A percentile compares a stretch with the other conserved stretches of the same genome.
Conservation (phyloP, 2,888 invertebrate genomes). For the Alviniconcha strummeri region DNA sequence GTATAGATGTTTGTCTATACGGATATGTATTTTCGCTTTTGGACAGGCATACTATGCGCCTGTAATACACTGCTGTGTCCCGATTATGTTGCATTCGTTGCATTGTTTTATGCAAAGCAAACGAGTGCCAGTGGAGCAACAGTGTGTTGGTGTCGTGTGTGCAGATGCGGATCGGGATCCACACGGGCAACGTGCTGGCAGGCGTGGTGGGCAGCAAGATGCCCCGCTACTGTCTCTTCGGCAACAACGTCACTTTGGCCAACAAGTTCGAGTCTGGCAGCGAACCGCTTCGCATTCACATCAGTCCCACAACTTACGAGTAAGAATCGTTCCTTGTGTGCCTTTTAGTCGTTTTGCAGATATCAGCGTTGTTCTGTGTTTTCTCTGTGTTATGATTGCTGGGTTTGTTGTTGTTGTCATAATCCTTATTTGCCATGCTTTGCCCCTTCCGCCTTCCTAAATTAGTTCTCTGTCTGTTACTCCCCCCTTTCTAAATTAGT, state of each 20-base stretch:
- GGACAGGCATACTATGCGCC: background rate
- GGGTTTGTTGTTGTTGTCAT: background rate
- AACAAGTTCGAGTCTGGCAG: constrained; percentile 97
- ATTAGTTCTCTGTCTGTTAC: no score
- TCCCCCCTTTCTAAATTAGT: no score
- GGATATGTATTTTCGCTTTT: no score
- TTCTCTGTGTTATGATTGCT: background rate
- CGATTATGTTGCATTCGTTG: background rate
- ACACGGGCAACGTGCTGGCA: constrained; percentile 93
- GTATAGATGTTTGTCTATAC: no score
- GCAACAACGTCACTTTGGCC: constrained; percentile 94
- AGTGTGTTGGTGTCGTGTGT: constrained; percentile 27
- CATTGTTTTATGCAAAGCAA: background rate
- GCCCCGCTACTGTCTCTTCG: constrained; percentile 95
- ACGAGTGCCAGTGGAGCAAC: no score
- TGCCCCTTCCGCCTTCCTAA: no score
- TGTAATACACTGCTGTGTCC: background rate
- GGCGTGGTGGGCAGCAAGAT: constrained; percentile 96
- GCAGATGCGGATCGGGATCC: constrained; percentile 96
- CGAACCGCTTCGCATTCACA: constrained; percentile 91
- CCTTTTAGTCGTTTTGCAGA: background rate
- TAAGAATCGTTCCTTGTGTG: constrained; percentile 76
- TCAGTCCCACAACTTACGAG: constrained; percentile 94
- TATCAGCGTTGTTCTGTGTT: background rate
- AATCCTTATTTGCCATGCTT: no score